These are phyloP conservation scores for Pediacus dermestoides DNA, from an alignment of 2,888 invertebrate genomes.

Conservation along the genomic window DNA sequence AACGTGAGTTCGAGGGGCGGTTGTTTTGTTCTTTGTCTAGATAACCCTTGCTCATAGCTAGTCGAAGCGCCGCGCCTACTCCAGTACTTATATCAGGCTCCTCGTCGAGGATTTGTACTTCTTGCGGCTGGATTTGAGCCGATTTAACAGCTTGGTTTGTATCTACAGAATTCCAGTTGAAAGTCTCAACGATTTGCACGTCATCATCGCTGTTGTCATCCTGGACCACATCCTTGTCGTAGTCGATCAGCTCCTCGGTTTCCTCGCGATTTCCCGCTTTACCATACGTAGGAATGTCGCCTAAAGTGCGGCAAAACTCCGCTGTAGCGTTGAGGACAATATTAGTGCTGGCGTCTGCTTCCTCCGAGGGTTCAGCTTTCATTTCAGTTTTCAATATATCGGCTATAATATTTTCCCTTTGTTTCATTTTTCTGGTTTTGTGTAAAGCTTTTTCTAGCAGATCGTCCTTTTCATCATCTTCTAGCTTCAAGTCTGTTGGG, in stretches of 20 bases:
- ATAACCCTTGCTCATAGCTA: constrained; percentile 93
- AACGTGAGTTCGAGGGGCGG: constrained; percentile 66
- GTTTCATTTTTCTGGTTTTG: constrained; percentile 58
- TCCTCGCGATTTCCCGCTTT: constrained; percentile 86
- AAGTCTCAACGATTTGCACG: constrained; percentile 40
- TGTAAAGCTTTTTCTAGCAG: constrained; percentile 55
- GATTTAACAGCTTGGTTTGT: constrained; percentile 47
- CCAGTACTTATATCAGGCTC: constrained; percentile 91
- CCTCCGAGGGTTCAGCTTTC: constrained; percentile 43
- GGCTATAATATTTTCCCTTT: constrained; percentile 48
- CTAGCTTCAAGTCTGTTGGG: constrained; percentile 54
- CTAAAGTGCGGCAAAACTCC: constrained; percentile 91
- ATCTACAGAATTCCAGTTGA: constrained; percentile 58
- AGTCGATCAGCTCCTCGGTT: constrained; percentile 53
- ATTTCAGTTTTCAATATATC: constrained; percentile 40
- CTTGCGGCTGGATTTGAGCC: constrained; percentile 49
- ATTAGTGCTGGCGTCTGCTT: constrained; percentile 46
- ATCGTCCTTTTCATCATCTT: constrained; percentile 54
- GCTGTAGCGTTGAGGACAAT: constrained; percentile 91
- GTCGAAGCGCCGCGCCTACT: constrained; percentile 82
- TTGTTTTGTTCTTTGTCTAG: constrained; percentile 77
- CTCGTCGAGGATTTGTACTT: constrained; percentile 76
- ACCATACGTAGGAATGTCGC: constrained; percentile 93
- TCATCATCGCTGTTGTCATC: constrained; percentile 39
- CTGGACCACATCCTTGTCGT: constrained; percentile 31